A percentile compares a stretch with the other conserved stretches of the same genome.
These are phyloP conservation scores for Apamea monoglypha DNA, from an alignment of 2,888 invertebrate species.

Conservation along the genomic window DNA sequence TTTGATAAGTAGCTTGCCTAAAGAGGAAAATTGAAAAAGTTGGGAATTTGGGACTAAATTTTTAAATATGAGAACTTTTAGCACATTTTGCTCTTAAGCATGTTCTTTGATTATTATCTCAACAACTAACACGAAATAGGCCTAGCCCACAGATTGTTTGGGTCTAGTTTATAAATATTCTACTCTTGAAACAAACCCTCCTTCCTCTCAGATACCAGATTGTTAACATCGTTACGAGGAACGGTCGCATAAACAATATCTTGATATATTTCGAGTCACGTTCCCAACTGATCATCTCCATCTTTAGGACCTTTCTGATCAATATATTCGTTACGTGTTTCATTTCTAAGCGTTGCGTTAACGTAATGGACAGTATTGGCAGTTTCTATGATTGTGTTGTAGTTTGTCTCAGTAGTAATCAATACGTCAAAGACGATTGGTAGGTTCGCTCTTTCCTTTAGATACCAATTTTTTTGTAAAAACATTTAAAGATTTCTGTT, in stretches of 20 bases:
- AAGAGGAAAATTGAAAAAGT: not conserved
- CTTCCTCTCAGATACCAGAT: slow-evolving; percentile 19
- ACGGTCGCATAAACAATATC: slow-evolving; percentile 32
- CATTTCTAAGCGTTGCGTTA: slow-evolving; percentile 26
- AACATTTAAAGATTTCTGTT: not conserved
- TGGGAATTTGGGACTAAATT: not conserved
- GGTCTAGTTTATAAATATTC: slow-evolving; percentile 24
- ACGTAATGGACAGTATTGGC: slow-evolving; percentile 19
- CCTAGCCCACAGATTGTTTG: not conserved
- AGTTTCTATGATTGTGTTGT: slow-evolving; percentile 11
- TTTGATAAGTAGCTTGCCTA: slow-evolving; percentile 4
- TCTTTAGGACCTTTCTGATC: slow-evolving; percentile 46
- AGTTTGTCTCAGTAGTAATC: not conserved
- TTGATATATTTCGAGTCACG: slow-evolving; percentile 58
- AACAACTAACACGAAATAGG: not conserved
- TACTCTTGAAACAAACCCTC: slow-evolving; percentile 7
- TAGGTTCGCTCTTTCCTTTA: not conserved
- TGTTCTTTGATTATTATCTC: not conserved
- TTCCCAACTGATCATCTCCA: slow-evolving; percentile 51
- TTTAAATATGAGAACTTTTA: not conserved
- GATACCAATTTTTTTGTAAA: not conserved
- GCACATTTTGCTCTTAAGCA: not conserved
- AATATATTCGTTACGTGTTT: slow-evolving; percentile 54
- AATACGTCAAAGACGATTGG: not conserved
- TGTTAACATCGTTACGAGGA: slow-evolving; percentile 36